Evolutionary conservation across 2,113 vertebrate genomes (phyloP), one percentile per base, ranked within the genome.

Genomic region (Poeciliopsis prolifica): DNA sequence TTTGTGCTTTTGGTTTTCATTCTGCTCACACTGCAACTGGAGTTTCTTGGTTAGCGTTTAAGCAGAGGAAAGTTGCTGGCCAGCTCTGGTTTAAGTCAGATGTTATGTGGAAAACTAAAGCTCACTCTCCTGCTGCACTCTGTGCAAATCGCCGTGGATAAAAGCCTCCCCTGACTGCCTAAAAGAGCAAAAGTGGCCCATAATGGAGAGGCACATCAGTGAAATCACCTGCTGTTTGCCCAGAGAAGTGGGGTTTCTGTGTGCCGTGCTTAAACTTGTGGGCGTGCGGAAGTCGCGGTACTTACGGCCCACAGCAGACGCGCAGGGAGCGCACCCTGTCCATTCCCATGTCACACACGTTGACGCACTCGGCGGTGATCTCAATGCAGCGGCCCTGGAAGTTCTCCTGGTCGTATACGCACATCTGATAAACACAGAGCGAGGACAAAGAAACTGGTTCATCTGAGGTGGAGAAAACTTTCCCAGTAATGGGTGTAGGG

Each of bases 351-450:
- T 94, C 93, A 42, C 92, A 94, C 83, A 93, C 89, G 4, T 92
- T 95, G 89, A 92, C 87, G 72, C 93, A 94, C 91, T 95, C 93
- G 7, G 22, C 74, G 0, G 4, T 90, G 86, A 95, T 94, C 91
- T 94, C 94, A 4, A 93, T 88, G 35, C 89, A 90, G 78, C 93
- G 91, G 24, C 94, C 95, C 90, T 95, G 95, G 88, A 95, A 95
- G 79, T 95, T 95, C 87, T 95, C 94, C 87, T 93, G 93, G 72
- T 95, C 93, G 12, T 75, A 95, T 67, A 94, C 86, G 0, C 72
- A 91, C 93, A 95, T 93, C 94, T 95, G 75, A 61, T 29, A 0
- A 1, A 24, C 30, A 0, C 40, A 6, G 29, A 24, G 1, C 13
- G 70, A 73, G 15, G 62, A 15, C 40, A 5, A 13, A 31, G 61